These are phyloP conservation scores for Polylopha cassiicola DNA, from an alignment of 2,888 invertebrate genomes.

Conservation along the genomic window DNA sequence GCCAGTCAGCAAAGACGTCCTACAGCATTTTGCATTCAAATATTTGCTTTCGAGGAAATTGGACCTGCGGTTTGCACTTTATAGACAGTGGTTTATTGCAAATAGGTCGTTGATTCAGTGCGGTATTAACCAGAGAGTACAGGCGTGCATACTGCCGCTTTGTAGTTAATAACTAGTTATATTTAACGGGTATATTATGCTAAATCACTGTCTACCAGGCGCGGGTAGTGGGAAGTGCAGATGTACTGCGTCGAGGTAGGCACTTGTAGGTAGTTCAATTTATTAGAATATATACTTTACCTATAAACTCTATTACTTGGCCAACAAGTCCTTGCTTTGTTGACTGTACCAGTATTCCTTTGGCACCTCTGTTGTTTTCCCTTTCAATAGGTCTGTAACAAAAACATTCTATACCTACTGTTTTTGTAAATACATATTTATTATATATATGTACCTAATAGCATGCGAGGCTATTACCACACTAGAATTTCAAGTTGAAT, in stretches of 20 bases:
- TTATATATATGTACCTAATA: slow-evolving; percentile 1
- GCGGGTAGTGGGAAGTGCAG: no score
- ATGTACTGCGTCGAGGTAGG: no score
- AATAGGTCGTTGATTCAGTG: no score
- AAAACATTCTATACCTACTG: slow-evolving; percentile 1
- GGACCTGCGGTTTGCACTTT: slow-evolving; percentile 9
- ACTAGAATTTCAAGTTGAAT: no score
- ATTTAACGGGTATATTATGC: no score
- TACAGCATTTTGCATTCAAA: slow-evolving; percentile 11
- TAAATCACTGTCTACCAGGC: no score
- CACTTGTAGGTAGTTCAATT: no score
- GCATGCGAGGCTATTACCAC: no score
- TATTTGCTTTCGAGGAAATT: slow-evolving; percentile 12
- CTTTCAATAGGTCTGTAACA: slow-evolving; percentile 69
- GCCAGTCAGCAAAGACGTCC: slow-evolving; percentile 1
- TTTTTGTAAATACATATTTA: slow-evolving; percentile 24
- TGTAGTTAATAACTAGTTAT: no score
- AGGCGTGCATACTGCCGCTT: no score
- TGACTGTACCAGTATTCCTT: slow-evolving; percentile 89
- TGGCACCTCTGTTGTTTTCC: slow-evolving; percentile 87
- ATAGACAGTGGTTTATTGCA: no score
- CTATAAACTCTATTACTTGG: slow-evolving; percentile 96
- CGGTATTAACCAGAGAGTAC: no score
- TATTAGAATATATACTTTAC: slow-evolving; percentile 59
- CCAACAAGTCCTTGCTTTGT: slow-evolving; percentile 87